phyloP scores from a whole-genome alignment of 2,113 vertebrate species.

The Otolemur garnettii region DNA sequence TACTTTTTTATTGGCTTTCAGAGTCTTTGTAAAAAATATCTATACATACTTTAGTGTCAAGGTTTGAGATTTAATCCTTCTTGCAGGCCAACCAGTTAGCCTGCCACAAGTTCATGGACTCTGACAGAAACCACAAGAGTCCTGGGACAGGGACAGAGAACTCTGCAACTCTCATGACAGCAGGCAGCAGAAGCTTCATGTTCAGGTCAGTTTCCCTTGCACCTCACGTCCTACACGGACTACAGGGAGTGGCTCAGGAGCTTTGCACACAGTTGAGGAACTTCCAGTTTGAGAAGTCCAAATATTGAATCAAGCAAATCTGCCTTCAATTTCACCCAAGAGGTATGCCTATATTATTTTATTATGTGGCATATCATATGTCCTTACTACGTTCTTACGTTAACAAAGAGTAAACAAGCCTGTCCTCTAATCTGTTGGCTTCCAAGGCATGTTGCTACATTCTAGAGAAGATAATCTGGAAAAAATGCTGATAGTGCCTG shows the following conservation, averaged over 20 bases:
- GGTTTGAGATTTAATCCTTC: not conserved
- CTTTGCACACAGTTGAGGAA: not conserved
- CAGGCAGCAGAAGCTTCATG: not conserved
- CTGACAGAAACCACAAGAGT: not conserved
- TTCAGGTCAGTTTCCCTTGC: accelerated
- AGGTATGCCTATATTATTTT: not conserved
- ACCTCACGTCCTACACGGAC: not conserved
- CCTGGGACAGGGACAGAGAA: not conserved
- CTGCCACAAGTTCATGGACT: not conserved
- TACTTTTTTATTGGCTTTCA: not conserved
- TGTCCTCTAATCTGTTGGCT: not conserved
- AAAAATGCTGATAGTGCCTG: not conserved
- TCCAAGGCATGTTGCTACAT: not conserved
- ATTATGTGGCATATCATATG: not conserved
- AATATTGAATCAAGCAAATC: not conserved
- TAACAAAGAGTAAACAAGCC: not conserved
- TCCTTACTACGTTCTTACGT: not conserved
- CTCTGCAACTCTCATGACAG: not conserved
- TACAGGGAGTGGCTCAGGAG: not conserved
- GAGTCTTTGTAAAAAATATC: not conserved
- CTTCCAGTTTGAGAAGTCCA: not conserved
- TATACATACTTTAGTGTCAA: not conserved
- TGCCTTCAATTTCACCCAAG: not conserved
- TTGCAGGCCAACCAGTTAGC: not conserved
- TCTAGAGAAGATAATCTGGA: not conserved